These are phyloP conservation scores for Ruditapes philippinarum DNA, from an alignment of 1,140 invertebrate genomes.

Conservation along the genomic window DNA sequence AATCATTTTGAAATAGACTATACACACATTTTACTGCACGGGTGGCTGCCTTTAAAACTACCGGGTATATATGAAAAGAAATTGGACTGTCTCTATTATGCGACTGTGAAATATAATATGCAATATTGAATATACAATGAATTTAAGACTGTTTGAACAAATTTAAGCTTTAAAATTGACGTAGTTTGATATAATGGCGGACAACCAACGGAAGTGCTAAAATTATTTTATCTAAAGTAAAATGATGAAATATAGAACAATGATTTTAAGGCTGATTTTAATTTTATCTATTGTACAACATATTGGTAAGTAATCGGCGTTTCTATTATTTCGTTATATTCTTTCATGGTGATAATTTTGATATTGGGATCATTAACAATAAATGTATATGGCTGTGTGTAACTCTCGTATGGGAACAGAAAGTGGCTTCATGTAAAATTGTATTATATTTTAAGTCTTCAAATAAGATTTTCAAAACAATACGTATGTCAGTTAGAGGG, in stretches of 20 bases:
- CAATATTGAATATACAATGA: background rate
- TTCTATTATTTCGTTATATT: too few species aligned
- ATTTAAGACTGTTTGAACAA: background rate
- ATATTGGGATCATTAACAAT: too few species aligned
- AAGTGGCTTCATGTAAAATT: too few species aligned
- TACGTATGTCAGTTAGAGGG: too few species aligned
- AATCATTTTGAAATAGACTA: background rate
- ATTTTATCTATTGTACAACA: background rate
- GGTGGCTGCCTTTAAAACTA: slow-evolving; percentile 1
- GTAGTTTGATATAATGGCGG: background rate
- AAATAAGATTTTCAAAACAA: too few species aligned
- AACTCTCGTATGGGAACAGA: too few species aligned
- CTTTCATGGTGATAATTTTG: too few species aligned
- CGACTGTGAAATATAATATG: background rate
- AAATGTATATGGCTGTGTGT: too few species aligned
- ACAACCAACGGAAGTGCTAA: background rate
- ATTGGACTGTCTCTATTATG: background rate
- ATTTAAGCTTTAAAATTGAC: background rate
- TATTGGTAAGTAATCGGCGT: background rate
- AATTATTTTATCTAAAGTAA: too few species aligned
- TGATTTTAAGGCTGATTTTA: background rate
- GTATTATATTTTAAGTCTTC: too few species aligned
- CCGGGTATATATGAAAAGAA: background rate
- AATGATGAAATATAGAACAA: too few species aligned
- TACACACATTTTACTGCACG: background rate